A percentile compares a stretch with the other conserved stretches of the same genome.
These are phyloP conservation scores for Tortrix viridana DNA, from an alignment of 2,888 invertebrate genomes.

Conservation along the genomic window DNA sequence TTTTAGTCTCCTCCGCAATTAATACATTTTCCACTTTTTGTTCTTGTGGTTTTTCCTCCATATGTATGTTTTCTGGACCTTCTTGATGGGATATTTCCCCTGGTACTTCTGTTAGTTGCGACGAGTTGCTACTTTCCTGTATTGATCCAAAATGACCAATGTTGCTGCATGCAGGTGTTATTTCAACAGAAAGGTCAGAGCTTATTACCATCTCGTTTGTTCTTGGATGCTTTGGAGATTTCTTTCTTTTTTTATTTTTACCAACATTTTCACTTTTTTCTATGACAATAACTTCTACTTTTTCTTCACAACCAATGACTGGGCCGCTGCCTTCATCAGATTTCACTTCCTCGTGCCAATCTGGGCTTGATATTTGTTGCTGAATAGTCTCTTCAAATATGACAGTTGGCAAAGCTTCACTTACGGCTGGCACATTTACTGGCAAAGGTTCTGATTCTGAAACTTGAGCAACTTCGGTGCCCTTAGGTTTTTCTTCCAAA, in stretches of 20 bases:
- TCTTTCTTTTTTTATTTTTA: constrained; percentile 42
- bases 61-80: constrained; percentile 8
- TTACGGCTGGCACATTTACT: neutral
- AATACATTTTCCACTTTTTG: neutral
- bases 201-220: constrained; percentile 6
- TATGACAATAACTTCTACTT: constrained; percentile 1
- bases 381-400: constrained; percentile 10
- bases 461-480: neutral
- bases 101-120: constrained; percentile 41
- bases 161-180: constrained; percentile 19
- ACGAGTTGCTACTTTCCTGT: constrained; percentile 40
- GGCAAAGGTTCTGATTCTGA: neutral
- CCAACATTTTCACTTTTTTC: neutral
- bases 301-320: constrained; percentile 26
- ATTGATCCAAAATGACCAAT: constrained; percentile 39
- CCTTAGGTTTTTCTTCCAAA: constrained; percentile 2
- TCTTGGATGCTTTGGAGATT: constrained; percentile 46
- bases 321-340: constrained; percentile 20
- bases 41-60: constrained; percentile 6
- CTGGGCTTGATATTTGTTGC: neutral
- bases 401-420: neutral
- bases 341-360: constrained; percentile 37
- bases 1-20: constrained; percentile 13
- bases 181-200: neutral
- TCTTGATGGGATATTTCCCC: constrained; percentile 44